A percentile compares a stretch with the other conserved stretches of the same genome.
phyloP scores from a whole-genome alignment of 1,140 invertebrate species.

The Polyergus mexicanus region DNA sequence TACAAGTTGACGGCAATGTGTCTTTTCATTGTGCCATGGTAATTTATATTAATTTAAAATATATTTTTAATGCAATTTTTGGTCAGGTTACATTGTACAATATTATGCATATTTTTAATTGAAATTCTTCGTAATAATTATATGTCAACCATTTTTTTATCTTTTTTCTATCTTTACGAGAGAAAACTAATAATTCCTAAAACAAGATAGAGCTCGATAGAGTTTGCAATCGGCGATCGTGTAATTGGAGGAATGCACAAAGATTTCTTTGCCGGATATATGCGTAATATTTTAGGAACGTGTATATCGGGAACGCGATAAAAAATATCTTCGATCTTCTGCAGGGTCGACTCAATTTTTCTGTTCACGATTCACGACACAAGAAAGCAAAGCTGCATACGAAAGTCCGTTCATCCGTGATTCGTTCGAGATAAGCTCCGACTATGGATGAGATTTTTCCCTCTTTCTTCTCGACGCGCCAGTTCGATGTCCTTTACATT shows the following conservation, averaged over 20 bases:
- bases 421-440: conserved; percentile 33
- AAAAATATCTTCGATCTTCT: conserved; percentile 54
- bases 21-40: not conserved
- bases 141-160: not conserved
- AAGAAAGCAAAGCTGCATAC: conserved; percentile 13
- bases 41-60: not conserved
- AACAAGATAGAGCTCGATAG: not conserved
- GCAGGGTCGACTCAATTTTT: conserved; percentile 50
- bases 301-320: conserved; percentile 37
- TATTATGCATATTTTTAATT: not conserved
- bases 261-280: not conserved
- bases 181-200: not conserved
- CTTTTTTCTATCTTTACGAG: not conserved
- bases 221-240: conserved; percentile 4
- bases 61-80: not conserved
- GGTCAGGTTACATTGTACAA: not conserved
- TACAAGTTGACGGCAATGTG: not conserved
- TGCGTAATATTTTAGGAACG: not conserved
- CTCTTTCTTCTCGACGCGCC: not conserved
- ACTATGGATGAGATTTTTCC: conserved; percentile 27
- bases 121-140: not conserved
- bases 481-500: not conserved
- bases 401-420: conserved; percentile 56
- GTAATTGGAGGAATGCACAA: not conserved
- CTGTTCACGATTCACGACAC: conserved; percentile 56